Base-by-base conservation (phyloP, 1,140 invertebrate species). In the Coenobita brevimanus region DNA sequence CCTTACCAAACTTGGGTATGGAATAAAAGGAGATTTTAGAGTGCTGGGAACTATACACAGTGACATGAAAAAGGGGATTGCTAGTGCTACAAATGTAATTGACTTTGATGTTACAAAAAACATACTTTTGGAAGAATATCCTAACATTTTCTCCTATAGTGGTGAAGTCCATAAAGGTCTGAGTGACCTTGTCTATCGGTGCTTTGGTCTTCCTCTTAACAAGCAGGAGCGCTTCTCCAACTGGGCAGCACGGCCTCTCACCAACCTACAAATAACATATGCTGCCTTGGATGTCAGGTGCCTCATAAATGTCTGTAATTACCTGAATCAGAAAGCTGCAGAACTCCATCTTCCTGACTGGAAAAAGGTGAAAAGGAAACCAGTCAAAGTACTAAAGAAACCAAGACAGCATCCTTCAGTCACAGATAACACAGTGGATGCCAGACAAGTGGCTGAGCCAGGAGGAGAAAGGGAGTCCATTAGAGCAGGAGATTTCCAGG, bases 1-100 rank as follows among this genome's bases (percentile, higher is more conserved):
- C 30, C 69, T 87, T 50, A 69, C 64, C 0, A 87, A 87, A 57
- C 46, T 87, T 33, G 84, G 84, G 13, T 87, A 87, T 80, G 84
- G 84, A n/a, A 87, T 87, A 15, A 87, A 54, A n/a, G 67, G 64
- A 57, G 84, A 87, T 71, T 87, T 73, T 69, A 81, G 46, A 36
- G 62, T 87, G 30, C 50, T 87, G 24, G 78, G 57, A 21, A 38
- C 57, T n/a, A 30, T 87, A 17, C 76, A 87, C 57, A 8, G 21
- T n/a, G 62, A 87, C 8, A 57, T 87, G 43, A 80, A 71, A 60
- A 80, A 80, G 36, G 60, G 43, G 4, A 24, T 87, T 21, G n/a
- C 38, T 43, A 57, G 15, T 57, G 41, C 84, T 41, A 87, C 67
- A 43, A 87, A 87, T 41, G 24, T 87, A 2, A 73, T 80, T 36